Base-by-base conservation (phyloP, 2,113 vertebrate genomes). In the Notarius quadriscutis region DNA sequence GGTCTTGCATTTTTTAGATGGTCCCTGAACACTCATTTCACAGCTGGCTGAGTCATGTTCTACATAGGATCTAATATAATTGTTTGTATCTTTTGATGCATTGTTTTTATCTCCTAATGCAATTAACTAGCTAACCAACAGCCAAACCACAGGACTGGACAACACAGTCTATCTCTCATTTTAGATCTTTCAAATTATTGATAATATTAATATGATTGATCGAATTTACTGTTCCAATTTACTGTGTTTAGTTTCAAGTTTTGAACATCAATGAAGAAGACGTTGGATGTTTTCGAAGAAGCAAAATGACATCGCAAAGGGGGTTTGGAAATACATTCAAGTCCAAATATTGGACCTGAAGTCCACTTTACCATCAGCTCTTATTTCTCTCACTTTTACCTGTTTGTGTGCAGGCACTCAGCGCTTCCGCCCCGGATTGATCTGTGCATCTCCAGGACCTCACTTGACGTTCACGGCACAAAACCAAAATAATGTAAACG, bases 361-460 rank as follows among this genome's bases (percentile, higher is more conserved):
- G 9, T 60, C 27, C 55, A 41, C 30, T 62, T 51, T n/a, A 81
- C 57, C 87, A 55, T 27, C 53, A 60, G 55, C 55, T 77, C 58
- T 84, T 69, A 67, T 79, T 71, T 72, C 55, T 75, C 79, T 67
- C 2, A 48, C 7, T 83, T 87, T 97, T 99, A 99, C 98, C 98
- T 99, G 97, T 97, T 97, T 88, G 97, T 99, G 94, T 99, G 97
- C 94, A 99, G 97, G 96, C 98, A 99, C 95, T 99, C 98, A 92
- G 98, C 98, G 96, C 98, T 99, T 94, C 98, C 97, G 92, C 98
- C 98, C 93, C 98, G 97, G 94, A 99, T 97, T 96, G 97, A 97
- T 95, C 97, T 97, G 97, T 97, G 97, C 96, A 97, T 96, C 96
- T 98, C 97, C 95, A 97, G 97, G 96, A 97, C 96, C 96, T 99